Evolutionary conservation across 2,888 invertebrate species (phyloP), one percentile per base, ranked within the genome.

Genomic region (Euclidia mi): DNA sequence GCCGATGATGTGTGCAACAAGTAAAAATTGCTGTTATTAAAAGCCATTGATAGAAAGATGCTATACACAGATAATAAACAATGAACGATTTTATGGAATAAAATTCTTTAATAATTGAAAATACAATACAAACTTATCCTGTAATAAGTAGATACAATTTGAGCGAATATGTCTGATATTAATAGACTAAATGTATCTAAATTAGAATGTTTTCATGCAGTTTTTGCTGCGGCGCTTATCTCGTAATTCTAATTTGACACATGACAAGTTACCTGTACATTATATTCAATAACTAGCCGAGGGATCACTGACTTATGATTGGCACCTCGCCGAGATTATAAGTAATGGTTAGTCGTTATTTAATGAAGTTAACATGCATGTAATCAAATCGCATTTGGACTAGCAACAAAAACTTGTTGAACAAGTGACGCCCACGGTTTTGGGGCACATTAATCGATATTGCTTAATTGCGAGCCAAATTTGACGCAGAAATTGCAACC

Each of bases 271-370:
- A 62, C 45, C 32, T 17, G 50, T 47, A 49, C 40, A 55, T 49
- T 55, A 45, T 29, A 60, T 65, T 59, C 46, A 57, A 50, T 65
- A 46, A 56, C 38, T 45, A 41, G 11, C 17, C 34, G 20, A 50
- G 73, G 67, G 87, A 81, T 87, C 85, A 87, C 76, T 76, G 85
- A 82, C 85, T 57, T 47, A 56, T 84, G 86, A 88, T 85, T 85
- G 83, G 78, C 84, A 85, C 73, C 52, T 63, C 65, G 75, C 53
- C 43, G 14, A 75, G 74, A 83, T 84, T 82, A 82, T 79, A 67
- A 77, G 50, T 66, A 56, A 60, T 77, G 74, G 71, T 79, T 75
- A 75, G 71, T 66, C 62, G 61, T 65, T 64, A 72, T 83, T 80
- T 88, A 87, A 87, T 82, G 79, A 85, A 79, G 79, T 81, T 73